These are phyloP conservation scores for Malthinus seriepunctatus DNA, from an alignment of 2,888 invertebrate genomes.

Conservation along the genomic window DNA sequence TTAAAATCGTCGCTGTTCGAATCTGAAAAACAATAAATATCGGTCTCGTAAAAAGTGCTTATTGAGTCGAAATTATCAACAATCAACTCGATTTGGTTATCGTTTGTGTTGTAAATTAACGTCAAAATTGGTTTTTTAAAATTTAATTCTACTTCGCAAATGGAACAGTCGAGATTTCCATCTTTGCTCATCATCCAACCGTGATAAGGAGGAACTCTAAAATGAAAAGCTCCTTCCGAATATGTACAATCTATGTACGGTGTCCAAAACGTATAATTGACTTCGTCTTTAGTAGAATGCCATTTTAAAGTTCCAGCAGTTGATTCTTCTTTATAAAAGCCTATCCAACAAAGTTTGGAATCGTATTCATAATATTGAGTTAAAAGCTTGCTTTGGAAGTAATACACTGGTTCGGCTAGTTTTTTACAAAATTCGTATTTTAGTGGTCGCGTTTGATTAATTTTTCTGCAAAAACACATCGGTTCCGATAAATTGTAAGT, in stretches of 20 bases:
- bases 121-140: not conserved
- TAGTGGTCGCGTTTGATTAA: not conserved
- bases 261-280: conserved; percentile 12
- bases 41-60: not conserved
- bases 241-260: not conserved
- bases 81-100: not conserved
- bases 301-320: not conserved
- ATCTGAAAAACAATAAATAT: conserved; percentile 17
- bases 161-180: conserved; percentile 7
- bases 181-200: conserved; percentile 14
- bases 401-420: conserved; percentile 12
- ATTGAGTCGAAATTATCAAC: not conserved
- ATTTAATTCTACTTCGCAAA: conserved; percentile 15
- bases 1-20: conserved; percentile 13
- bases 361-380: not conserved
- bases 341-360: conserved; percentile 12
- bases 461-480: conserved; percentile 12
- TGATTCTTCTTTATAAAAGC: conserved; percentile 1
- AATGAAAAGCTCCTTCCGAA: conserved; percentile 10
- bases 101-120: not conserved
- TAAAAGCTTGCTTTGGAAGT: conserved; percentile 10
- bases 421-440: conserved; percentile 11
- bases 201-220: not conserved
- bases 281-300: not conserved
- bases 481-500: conserved; percentile 2